phyloP scores from a whole-genome alignment of 1,140 invertebrate genomes.

The Drosophila cardini region DNA sequence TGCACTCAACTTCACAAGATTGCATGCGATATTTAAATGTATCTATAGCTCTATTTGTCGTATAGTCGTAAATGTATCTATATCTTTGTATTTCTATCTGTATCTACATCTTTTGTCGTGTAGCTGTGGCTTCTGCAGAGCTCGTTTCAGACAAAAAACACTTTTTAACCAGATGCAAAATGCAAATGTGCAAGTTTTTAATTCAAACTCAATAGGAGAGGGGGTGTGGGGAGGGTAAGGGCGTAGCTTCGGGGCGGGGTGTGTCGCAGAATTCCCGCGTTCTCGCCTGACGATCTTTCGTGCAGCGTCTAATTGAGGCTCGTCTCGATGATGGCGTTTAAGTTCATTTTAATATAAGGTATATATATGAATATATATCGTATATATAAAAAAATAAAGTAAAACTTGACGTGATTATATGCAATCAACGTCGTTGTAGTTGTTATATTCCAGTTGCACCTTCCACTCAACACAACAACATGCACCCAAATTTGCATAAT shows the following conservation, averaged over 20 bases:
- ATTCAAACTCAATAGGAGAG: neutral
- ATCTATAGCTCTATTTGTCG: constrained; percentile 8
- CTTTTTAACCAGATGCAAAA: constrained; percentile 39
- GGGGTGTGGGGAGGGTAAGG: neutral
- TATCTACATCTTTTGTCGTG: constrained; percentile 3
- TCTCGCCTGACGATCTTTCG: constrained; percentile 54
- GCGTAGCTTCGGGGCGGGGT: constrained; percentile 10
- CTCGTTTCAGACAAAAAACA: constrained; percentile 30
- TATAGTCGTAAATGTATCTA: neutral
- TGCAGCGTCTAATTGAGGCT: constrained; percentile 45
- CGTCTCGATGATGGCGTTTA: constrained; percentile 72
- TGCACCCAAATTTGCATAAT: constrained; percentile 81
- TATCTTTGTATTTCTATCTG: neutral
- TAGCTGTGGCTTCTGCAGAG: constrained; percentile 10
- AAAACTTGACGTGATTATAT: constrained; percentile 75
- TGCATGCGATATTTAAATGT: constrained; percentile 67
- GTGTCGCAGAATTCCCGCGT: constrained; percentile 68
- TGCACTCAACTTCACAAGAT: constrained; percentile 65
- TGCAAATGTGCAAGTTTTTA: constrained; percentile 24
- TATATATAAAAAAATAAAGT: constrained; percentile 4
- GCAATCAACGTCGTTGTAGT: constrained; percentile 59
- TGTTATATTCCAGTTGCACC: constrained; percentile 32
- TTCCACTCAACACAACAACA: constrained; percentile 56
- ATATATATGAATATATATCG: constrained; percentile 38
- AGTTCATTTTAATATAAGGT: constrained; percentile 69